Conservation (phyloP, 2,113 vertebrate genomes). For the Naja naja region DNA sequence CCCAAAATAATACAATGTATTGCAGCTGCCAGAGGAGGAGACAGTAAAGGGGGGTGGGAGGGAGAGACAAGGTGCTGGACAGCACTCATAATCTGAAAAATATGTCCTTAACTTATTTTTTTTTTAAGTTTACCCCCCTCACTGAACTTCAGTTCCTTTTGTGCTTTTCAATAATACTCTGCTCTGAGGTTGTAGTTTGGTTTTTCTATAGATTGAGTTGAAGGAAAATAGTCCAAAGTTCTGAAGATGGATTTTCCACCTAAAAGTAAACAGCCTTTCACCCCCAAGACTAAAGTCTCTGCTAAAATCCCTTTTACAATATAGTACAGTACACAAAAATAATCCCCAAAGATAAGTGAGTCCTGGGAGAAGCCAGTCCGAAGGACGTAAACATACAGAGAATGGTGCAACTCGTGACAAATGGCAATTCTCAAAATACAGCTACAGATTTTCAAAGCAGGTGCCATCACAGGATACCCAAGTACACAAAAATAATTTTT, state of each 20-base stretch:
- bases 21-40: slow-evolving; percentile 75
- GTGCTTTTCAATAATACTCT: slow-evolving; percentile 99
- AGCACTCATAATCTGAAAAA: slow-evolving; percentile 75
- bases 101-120: slow-evolving; percentile 74
- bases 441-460: slow-evolving; percentile 79
- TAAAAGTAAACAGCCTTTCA: slow-evolving; percentile 89
- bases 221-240: slow-evolving; percentile 87
- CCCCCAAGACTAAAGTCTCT: slow-evolving; percentile 87
- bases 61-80: slow-evolving; percentile 72
- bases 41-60: slow-evolving; percentile 55
- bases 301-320: slow-evolving; percentile 99
- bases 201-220: slow-evolving; percentile 98
- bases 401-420: slow-evolving; percentile 86
- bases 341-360: slow-evolving; percentile 72
- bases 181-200: slow-evolving; percentile 99
- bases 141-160: slow-evolving; percentile 91
- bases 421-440: slow-evolving; percentile 81
- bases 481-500: slow-evolving; percentile 86
- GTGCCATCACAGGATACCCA: slow-evolving; percentile 76
- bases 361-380: slow-evolving; percentile 86
- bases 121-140: slow-evolving; percentile 71
- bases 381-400: slow-evolving; percentile 90
- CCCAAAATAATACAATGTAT: slow-evolving; percentile 71
- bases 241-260: slow-evolving; percentile 82
- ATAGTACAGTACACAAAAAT: slow-evolving; percentile 92